Conservation (phyloP, 2,888 invertebrate genomes). For the Apomyelois bistriatella region DNA sequence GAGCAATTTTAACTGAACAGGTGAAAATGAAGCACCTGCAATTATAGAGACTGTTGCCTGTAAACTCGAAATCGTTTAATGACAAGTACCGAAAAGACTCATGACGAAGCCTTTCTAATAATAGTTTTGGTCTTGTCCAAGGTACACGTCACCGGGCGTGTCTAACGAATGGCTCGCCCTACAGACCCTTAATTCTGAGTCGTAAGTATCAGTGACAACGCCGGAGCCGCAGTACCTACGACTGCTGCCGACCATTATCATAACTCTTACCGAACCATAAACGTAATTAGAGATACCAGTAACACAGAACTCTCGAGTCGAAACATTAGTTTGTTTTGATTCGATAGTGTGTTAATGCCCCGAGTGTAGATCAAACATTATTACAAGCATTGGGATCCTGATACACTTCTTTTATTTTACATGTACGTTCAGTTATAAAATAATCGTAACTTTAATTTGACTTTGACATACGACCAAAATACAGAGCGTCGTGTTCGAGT, state of each 20-base stretch:
- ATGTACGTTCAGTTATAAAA: slow-evolving; percentile 45
- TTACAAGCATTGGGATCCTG: slow-evolving; percentile 47
- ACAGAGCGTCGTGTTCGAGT: slow-evolving; percentile 37
- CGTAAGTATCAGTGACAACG: slow-evolving; percentile 74
- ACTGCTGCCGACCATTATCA: slow-evolving; percentile 70
- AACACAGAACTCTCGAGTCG: slow-evolving; percentile 64
- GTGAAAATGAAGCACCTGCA: slow-evolving; percentile 6
- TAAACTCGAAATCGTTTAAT: slow-evolving; percentile 57
- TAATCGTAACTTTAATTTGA: slow-evolving; percentile 42
- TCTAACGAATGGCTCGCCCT: slow-evolving; percentile 80
- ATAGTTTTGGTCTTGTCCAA: slow-evolving; percentile 80
- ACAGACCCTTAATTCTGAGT: slow-evolving; percentile 79
- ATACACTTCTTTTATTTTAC: slow-evolving; percentile 37
- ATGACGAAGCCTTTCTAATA: slow-evolving; percentile 71
- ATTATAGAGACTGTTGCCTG: slow-evolving; percentile 7
- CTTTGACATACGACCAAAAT: slow-evolving; percentile 43
- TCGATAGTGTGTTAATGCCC: slow-evolving; percentile 63
- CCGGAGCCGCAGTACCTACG: slow-evolving; percentile 54
- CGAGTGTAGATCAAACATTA: slow-evolving; percentile 53
- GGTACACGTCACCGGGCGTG: slow-evolving; percentile 79
- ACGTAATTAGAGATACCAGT: slow-evolving; percentile 75
- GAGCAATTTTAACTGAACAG: slow-evolving; percentile 11
- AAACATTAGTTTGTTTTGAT: slow-evolving; percentile 67
- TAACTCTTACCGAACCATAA: slow-evolving; percentile 69
- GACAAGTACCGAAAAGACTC: slow-evolving; percentile 56